phyloP scores from a whole-genome alignment of 1,140 invertebrate genomes.

The Brachionus rotundiformis region DNA sequence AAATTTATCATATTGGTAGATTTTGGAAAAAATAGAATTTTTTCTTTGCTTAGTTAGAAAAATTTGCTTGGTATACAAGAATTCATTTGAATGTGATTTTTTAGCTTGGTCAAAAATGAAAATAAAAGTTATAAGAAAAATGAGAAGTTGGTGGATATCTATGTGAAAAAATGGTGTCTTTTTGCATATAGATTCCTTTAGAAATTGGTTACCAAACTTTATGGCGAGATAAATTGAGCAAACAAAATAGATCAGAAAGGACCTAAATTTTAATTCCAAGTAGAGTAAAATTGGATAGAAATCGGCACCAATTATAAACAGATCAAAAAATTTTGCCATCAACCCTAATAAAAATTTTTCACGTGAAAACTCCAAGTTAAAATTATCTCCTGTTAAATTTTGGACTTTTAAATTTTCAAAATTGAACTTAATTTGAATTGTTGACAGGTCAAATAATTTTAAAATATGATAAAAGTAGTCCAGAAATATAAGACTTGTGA shows the following conservation, averaged over 20 bases:
- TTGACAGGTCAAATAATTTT: slow-evolving; percentile 35
- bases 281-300: slow-evolving; percentile 39
- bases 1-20: neutral
- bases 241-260: neutral
- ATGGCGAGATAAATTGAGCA: neutral
- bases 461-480: slow-evolving; percentile 11
- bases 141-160: neutral
- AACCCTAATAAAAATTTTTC: neutral
- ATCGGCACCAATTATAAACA: slow-evolving; percentile 32
- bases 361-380: neutral
- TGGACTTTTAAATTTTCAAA: neutral
- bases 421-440: no score
- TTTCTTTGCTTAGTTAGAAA: neutral
- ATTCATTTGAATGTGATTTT: neutral
- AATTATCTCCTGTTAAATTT: neutral
- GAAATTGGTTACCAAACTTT: neutral
- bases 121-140: neutral
- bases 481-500: slow-evolving; percentile 29
- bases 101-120: neutral
- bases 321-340: neutral
- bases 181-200: neutral
- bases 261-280: neutral
- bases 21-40: neutral
- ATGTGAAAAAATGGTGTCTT: neutral
- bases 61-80: neutral